These are phyloP conservation scores for Schlechtendalia chinensis DNA, from an alignment of 1,140 invertebrate genomes.

Conservation along the genomic window DNA sequence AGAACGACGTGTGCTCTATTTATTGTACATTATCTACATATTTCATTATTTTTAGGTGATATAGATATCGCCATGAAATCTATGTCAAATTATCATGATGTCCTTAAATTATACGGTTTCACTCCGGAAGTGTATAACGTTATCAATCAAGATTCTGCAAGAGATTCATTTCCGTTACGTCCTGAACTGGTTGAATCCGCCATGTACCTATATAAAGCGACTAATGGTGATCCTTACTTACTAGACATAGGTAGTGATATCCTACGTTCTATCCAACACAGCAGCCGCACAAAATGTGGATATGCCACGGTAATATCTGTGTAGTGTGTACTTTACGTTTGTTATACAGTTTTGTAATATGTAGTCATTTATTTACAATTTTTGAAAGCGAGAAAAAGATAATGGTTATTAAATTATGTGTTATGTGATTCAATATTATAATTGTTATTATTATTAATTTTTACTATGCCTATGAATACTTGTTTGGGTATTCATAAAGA, in stretches of 20 bases:
- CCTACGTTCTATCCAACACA: constrained; percentile 83
- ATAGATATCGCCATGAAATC: constrained; percentile 88
- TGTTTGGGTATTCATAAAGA: too few species aligned
- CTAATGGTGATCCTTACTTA: constrained; percentile 80
- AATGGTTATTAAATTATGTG: too few species aligned
- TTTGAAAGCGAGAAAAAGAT: too few species aligned
- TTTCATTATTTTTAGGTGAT: constrained; percentile 65
- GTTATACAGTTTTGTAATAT: neutral
- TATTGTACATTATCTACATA: too few species aligned
- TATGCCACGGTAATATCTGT: constrained; percentile 82
- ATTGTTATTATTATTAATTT: too few species aligned
- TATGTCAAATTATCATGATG: constrained; percentile 91
- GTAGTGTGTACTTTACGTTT: neutral
- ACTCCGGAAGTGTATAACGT: constrained; percentile 98
- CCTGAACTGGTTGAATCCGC: constrained; percentile 96
- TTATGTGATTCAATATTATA: too few species aligned
- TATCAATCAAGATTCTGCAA: constrained; percentile 76
- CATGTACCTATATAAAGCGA: constrained; percentile 94
- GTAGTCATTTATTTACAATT: too few species aligned
- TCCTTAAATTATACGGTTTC: constrained; percentile 96
- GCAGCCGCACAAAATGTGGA: constrained; percentile 88
- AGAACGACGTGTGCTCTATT: too few species aligned
- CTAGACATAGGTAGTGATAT: constrained; percentile 89
- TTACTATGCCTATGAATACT: too few species aligned
- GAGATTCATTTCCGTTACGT: constrained; percentile 91